Base-by-base conservation (phyloP, 2,797 vertebrate genomes). In the Dromococcyx pavoninus region DNA sequence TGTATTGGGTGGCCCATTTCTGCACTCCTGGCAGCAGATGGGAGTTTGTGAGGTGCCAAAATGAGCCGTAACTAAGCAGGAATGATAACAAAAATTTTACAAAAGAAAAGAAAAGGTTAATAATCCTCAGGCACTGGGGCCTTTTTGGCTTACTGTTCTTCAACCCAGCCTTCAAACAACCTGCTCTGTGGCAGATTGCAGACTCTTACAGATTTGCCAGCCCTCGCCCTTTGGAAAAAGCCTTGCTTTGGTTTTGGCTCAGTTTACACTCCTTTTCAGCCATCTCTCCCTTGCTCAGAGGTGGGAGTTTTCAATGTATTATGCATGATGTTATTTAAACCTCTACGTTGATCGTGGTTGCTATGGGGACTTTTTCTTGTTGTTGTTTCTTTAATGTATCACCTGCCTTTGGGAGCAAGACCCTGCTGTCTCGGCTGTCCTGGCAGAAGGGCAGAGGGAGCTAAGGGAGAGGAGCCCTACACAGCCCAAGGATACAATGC, bases 311-410 rank as follows among this genome's bases (percentile, higher is more conserved):
- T 77, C 80, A 87, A 88, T 96, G 77, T 92, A 87, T 96, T 86
- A 88, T 95, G 83, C 74, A 94, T 91, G 83, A 87, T 91, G 88
- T 83, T 94, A 89, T 95, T 93, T 94, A 95, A 96, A 91, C 70
- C 87, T 76, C 76, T 84, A 0, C 58, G 86, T 82, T 88, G 70
- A 66, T 64, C 3, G 1, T 72, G 44, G 76, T 88, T 96, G 79
- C 66, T 73, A n/a, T 24, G 74, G 66, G 60, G 16, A 10, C 25
- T 41, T 76, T 65, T 37, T 54, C 35, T 79, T 33, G 23, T 33
- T 9, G 3, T 25, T 44, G 2, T 3, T 43, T 72, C 76, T 86
- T 73, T 16, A 46, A 28, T 33, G 15, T 39, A 44, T 95, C 61
- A 74, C 53, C 69, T 90, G 54, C 67, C 78, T 90, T 94, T 64